A percentile compares a stretch with the other conserved stretches of the same genome.
phyloP scores from a whole-genome alignment of 2,113 vertebrate species.

The Agelaius phoeniceus region DNA sequence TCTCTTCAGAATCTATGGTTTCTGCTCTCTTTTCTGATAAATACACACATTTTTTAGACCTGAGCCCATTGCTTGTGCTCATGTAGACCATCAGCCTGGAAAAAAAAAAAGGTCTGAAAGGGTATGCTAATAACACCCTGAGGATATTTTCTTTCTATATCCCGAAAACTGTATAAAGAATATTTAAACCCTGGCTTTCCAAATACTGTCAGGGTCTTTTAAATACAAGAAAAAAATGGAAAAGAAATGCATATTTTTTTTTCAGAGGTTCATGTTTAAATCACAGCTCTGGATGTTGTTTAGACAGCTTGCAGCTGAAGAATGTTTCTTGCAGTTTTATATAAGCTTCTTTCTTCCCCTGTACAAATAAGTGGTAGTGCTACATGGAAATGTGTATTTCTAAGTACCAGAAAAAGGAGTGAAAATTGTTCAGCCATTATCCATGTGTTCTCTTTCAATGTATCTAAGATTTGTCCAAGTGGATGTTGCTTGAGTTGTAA shows the following conservation, averaged over 20 bases:
- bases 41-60: not conserved
- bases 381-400: not conserved
- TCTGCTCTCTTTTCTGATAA: not conserved
- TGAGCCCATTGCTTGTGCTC: not conserved
- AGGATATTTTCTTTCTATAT: not conserved
- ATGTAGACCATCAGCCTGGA: not conserved
- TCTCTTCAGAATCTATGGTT: not conserved
- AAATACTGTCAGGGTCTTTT: not conserved
- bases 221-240: not conserved
- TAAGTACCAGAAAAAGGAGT: not conserved
- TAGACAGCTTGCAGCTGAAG: slow-evolving; percentile 55
- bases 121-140: not conserved
- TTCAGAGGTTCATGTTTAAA: not conserved
- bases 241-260: not conserved
- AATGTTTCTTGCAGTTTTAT: slow-evolving; percentile 1
- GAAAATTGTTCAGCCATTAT: not conserved
- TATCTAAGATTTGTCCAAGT: not conserved
- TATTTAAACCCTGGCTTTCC: not conserved
- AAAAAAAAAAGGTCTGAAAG: not conserved
- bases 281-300: slow-evolving; percentile 20
- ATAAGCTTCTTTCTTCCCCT: not conserved
- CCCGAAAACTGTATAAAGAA: not conserved
- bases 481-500: not conserved
- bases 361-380: not conserved
- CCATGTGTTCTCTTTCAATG: not conserved